phyloP scores from a whole-genome alignment of 92 coral and sea anemone species.

The Plumapathes pennacea region DNA sequence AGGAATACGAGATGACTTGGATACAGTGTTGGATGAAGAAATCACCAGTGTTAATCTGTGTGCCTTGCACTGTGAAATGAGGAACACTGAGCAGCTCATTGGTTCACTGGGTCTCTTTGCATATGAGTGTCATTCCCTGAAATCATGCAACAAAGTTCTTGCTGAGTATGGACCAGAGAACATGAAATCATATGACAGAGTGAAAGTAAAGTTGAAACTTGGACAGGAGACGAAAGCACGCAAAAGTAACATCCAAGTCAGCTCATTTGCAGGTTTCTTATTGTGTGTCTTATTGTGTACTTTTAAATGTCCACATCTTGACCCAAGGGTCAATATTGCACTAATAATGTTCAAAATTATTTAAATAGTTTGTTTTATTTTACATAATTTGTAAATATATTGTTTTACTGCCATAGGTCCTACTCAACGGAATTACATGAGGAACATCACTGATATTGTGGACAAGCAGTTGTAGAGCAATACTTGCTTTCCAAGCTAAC shows the following conservation, averaged over 20 bases:
- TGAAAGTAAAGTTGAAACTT: slow-evolving; percentile 12
- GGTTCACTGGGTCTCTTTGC: slow-evolving; percentile 51
- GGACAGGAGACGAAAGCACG: slow-evolving; percentile 12
- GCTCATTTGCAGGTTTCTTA: slow-evolving; percentile 17
- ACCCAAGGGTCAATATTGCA: too few species aligned
- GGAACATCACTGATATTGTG: too few species aligned
- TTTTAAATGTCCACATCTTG: too few species aligned
- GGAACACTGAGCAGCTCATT: slow-evolving; percentile 38
- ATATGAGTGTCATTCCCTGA: slow-evolving; percentile 34
- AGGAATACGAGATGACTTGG: slow-evolving; percentile 37
- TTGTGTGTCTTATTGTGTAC: too few species aligned
- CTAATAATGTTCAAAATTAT: too few species aligned
- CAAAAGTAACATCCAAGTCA: slow-evolving; percentile 6
- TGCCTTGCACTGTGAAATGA: slow-evolving; percentile 38
- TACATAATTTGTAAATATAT: too few species aligned
- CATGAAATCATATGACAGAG: slow-evolving; percentile 30
- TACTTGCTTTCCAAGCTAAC: too few species aligned
- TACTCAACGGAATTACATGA: too few species aligned
- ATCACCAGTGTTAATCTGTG: slow-evolving; percentile 32
- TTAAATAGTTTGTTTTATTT: too few species aligned
- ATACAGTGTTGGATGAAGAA: slow-evolving; percentile 35
- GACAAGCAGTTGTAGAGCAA: too few species aligned
- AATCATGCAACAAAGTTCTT: slow-evolving; percentile 34
- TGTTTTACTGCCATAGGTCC: too few species aligned
- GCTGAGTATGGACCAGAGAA: slow-evolving; percentile 56